A percentile compares a stretch with the other conserved stretches of the same genome.
Conservation (phyloP, 2,888 invertebrate genomes). For the Dynastes tityus region DNA sequence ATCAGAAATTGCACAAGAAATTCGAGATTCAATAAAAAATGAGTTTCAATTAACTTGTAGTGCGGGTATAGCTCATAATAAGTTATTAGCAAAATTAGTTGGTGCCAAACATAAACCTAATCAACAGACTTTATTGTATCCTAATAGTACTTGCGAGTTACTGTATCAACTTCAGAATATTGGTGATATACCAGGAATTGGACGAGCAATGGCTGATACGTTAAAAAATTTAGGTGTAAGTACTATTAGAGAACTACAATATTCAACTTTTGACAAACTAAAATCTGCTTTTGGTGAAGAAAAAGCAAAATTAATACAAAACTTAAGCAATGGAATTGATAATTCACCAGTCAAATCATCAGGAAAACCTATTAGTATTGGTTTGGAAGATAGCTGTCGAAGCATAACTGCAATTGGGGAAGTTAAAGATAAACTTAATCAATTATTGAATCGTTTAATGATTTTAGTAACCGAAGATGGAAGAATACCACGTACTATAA, state of each 20-base stretch:
- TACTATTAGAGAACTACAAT: slow-evolving; percentile 80
- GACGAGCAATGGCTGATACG: slow-evolving; percentile 79
- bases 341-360: slow-evolving; percentile 80
- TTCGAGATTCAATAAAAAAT: slow-evolving; percentile 79
- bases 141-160: slow-evolving; percentile 78
- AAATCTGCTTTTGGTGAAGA: slow-evolving; percentile 76
- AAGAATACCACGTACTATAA: slow-evolving; percentile 82
- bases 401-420: slow-evolving; percentile 82
- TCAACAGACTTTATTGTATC: slow-evolving; percentile 85
- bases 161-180: slow-evolving; percentile 78
- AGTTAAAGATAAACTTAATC: slow-evolving; percentile 81
- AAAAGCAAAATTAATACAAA: slow-evolving; percentile 79
- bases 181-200: slow-evolving; percentile 83
- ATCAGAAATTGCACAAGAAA: slow-evolving; percentile 83
- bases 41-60: slow-evolving; percentile 85
- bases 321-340: slow-evolving; percentile 84
- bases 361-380: slow-evolving; percentile 85
- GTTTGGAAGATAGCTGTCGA: slow-evolving; percentile 85
- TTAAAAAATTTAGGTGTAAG: slow-evolving; percentile 79
- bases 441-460: slow-evolving; percentile 80
- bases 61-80: slow-evolving; percentile 89
- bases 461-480: slow-evolving; percentile 85
- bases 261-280: slow-evolving; percentile 74
- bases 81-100: slow-evolving; percentile 85
- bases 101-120: slow-evolving; percentile 85